These are phyloP conservation scores for Galaxea fascicularis DNA, from an alignment of 92 coral and sea anemone species.

Conservation along the genomic window DNA sequence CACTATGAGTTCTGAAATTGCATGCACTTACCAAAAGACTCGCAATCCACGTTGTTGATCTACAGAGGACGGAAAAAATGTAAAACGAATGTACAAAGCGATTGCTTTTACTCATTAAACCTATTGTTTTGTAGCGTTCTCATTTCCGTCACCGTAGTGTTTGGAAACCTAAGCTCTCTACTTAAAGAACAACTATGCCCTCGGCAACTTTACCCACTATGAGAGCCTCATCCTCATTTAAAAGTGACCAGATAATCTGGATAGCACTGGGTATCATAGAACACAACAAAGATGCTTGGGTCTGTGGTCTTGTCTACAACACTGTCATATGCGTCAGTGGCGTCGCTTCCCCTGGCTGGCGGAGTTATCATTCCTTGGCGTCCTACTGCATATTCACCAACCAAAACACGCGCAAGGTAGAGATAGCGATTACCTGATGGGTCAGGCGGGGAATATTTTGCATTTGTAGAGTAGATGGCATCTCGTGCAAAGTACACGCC, in stretches of 20 bases:
- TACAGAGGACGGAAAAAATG: no score
- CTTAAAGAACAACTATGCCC: no score
- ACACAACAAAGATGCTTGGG: constrained; percentile 65
- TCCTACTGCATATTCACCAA: constrained; percentile 73
- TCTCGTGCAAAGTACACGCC: constrained; percentile 79
- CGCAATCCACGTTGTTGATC: no score
- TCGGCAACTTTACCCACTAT: no score
- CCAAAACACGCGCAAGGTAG: constrained; percentile 78
- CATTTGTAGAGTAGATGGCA: constrained; percentile 64
- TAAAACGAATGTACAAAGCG: no score
- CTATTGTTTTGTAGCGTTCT: no score
- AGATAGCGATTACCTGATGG: constrained; percentile 59
- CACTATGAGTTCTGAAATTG: no score
- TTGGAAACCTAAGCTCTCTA: no score
- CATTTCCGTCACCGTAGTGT: no score
- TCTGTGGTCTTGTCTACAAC: constrained; percentile 57
- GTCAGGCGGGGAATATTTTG: constrained; percentile 63
- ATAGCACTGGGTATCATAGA: constrained; percentile 72
- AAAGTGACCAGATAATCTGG: constrained; percentile 79
- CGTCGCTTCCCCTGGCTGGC: constrained; percentile 47
- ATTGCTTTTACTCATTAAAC: no score
- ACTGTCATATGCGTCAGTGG: constrained; percentile 62
- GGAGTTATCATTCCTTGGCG: constrained; percentile 54
- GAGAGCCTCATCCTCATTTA: constrained; percentile 18
- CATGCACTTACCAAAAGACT: no score